Evolutionary conservation across 2,113 vertebrate genomes (phyloP).

Genomic region (Plectropomus leopardus): DNA sequence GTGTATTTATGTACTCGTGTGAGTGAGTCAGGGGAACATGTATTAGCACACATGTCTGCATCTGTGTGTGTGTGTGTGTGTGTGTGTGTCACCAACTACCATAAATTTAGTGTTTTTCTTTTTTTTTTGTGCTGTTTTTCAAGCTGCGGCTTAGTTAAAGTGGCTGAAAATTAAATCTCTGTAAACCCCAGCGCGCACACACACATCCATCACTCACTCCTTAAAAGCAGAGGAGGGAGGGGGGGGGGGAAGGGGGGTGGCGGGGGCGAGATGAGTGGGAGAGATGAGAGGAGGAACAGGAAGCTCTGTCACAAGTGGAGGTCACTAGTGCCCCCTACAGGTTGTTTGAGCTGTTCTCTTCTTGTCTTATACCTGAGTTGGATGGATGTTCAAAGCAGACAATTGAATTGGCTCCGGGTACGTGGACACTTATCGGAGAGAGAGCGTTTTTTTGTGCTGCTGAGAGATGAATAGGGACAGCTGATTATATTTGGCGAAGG

Average conservation of each 20-base stretch:
- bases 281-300: constrained; percentile 48
- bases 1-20: constrained; percentile 42
- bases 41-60: background rate
- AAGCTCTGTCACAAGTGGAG: constrained; percentile 54
- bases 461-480: constrained; percentile 50
- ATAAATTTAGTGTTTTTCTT: constrained; percentile 3
- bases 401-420: constrained; percentile 40
- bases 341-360: constrained; percentile 19
- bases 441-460: constrained; percentile 31
- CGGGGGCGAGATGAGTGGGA: constrained; percentile 51
- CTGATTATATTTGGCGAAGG: constrained; percentile 49
- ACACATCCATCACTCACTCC: constrained; percentile 59
- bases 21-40: background rate
- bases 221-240: constrained; percentile 49
- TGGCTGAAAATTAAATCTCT: constrained; percentile 69
- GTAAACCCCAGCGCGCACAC: constrained; percentile 49
- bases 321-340: constrained; percentile 76
- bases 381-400: constrained; percentile 48
- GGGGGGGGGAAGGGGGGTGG: background rate
- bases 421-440: constrained; percentile 42
- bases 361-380: constrained; percentile 36
- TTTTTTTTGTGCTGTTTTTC: constrained; percentile 11
- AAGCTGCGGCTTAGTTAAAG: constrained; percentile 61
- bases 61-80: background rate
- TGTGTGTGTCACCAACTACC: constrained; percentile 15